Percentiles rank a stretch among this genome's conserved stretches.
phyloP scores from a whole-genome alignment of 2,113 vertebrate species.

The Meriones unguiculatus region DNA sequence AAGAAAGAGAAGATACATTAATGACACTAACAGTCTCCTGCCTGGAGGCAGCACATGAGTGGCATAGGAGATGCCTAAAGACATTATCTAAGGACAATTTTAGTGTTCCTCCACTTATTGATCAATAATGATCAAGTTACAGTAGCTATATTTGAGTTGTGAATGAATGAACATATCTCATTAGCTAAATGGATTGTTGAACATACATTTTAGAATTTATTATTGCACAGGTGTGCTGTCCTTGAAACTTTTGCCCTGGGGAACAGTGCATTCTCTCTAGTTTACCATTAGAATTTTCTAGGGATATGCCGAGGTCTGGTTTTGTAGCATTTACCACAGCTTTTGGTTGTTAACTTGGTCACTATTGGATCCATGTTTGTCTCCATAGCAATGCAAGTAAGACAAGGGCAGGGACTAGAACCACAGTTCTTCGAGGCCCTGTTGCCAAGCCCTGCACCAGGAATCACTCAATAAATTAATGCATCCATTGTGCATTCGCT shows the following conservation, averaged over 20 bases:
- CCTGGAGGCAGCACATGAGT: neutral
- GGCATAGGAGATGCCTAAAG: neutral
- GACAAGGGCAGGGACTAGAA: neutral
- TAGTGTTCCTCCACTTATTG: neutral
- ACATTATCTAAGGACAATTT: neutral
- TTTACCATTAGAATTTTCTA: neutral
- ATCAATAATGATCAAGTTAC: neutral
- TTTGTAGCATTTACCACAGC: neutral
- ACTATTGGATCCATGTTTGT: neutral
- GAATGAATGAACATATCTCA: neutral
- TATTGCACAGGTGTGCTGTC: neutral
- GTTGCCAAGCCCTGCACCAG: neutral
- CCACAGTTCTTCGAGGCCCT: neutral
- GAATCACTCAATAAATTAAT: neutral
- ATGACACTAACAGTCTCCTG: neutral
- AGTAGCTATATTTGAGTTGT: neutral
- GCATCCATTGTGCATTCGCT: neutral
- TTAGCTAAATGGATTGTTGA: constrained; percentile 19
- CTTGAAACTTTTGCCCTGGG: neutral
- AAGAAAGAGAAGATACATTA: neutral
- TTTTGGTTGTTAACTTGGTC: neutral
- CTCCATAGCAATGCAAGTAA: neutral
- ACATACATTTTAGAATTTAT: neutral
- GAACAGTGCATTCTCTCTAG: neutral
- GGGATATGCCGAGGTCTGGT: neutral